Base-by-base conservation (phyloP, 2,888 invertebrate species). In the Drosophila emarginata region DNA sequence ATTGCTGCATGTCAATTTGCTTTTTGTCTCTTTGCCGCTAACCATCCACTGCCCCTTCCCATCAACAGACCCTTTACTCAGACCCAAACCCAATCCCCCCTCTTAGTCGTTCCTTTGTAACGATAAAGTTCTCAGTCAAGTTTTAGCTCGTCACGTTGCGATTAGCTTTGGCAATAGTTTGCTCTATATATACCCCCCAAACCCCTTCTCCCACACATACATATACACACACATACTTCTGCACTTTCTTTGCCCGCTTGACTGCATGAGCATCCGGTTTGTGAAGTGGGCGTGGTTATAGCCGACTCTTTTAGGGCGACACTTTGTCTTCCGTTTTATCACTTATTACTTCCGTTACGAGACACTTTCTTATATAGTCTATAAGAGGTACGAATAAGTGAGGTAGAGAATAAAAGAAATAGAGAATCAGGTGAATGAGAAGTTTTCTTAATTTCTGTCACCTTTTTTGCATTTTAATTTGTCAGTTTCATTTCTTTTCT, bases 1-100 rank as follows among this genome's bases (percentile, higher is more conserved):
- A 83, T 89, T 78, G 88, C 89, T 88, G 86, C 89, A 89, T 86
- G 86, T 80, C 86, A 86, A 86, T 86, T 82, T 76, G 83, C 74
- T 78, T 77, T 72, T 45, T 14, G 45, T 11, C 18, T 64, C 51
- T 26, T 5, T 26, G 51, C 62, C 53, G 32, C 56, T 26, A 26
- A 26, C 26, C 26, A 26, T 26, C 65, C 40, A 18, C 40, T 1
- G 4, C 40, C 11, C 40, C 40, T 15, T 26, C 5, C 6, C 1
- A 26, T 6, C 26, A 26, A 32, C 2, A 32, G 32, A 32, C 11
- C 11, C 32, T 32, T 32, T 32, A 32, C 32, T 11, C 61, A 5
- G 4, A 40, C 57, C 57, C 60, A 59, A 40, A 45, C 36, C 53
- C n/a, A n/a, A n/a, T 14, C 52, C 37, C 59, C 9, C 12, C 23